phyloP scores from a whole-genome alignment of 1,140 invertebrate species.

The Heliconius nattereri region DNA sequence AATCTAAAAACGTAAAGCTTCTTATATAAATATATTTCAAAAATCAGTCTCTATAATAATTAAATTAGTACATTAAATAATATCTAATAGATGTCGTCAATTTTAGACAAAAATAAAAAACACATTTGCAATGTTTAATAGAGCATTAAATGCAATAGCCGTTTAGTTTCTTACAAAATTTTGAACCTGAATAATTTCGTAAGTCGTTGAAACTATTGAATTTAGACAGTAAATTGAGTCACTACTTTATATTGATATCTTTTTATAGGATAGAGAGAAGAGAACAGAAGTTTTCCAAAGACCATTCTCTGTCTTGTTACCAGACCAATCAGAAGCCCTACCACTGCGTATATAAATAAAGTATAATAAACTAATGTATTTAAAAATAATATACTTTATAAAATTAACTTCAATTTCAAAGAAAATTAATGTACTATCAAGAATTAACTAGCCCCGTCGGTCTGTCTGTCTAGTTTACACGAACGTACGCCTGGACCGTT shows the following conservation, averaged over 20 bases:
- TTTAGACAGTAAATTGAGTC: not conserved
- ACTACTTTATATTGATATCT: not conserved
- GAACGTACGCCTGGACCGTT: conserved; percentile 1
- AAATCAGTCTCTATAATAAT: not conserved
- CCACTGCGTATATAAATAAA: not conserved
- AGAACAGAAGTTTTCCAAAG: no score
- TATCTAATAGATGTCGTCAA: not conserved
- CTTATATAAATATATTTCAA: conserved; percentile 10
- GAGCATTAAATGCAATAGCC: conserved; percentile 17
- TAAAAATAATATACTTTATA: not conserved
- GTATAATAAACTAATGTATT: not conserved
- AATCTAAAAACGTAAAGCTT: not conserved
- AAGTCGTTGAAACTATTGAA: not conserved
- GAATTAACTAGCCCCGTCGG: not conserved
- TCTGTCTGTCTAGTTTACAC: conserved; percentile 7
- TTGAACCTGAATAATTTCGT: conserved; percentile 4
- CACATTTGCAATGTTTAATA: conserved; percentile 13
- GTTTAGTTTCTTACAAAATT: conserved; percentile 17
- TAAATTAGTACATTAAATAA: conserved; percentile 10
- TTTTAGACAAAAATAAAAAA: conserved; percentile 4
- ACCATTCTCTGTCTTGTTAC: no score
- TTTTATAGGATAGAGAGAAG: no score
- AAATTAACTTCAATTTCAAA: not conserved
- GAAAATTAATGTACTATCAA: not conserved
- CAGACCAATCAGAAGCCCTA: no score